Conservation (phyloP, 2,113 vertebrate genomes). For the Amphilophus citrinellus region DNA sequence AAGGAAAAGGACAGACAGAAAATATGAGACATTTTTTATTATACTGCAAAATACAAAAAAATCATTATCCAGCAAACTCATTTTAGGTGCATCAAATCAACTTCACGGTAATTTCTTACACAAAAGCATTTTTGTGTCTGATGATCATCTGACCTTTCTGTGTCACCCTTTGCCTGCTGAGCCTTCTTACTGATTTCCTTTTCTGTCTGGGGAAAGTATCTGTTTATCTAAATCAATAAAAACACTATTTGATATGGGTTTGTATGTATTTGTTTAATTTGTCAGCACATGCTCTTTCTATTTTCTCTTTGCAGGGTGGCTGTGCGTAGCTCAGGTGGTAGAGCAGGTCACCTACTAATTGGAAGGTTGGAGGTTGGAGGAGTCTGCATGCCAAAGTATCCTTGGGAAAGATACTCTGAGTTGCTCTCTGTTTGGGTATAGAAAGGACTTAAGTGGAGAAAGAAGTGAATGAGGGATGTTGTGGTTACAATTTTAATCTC, state of each 20-base stretch:
- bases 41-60: not conserved
- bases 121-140: not conserved
- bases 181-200: not conserved
- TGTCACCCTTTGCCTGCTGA: not conserved
- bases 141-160: not conserved
- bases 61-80: not conserved
- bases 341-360: too few relatives aligned
- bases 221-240: not conserved
- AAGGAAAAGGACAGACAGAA: too few relatives aligned
- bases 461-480: too few relatives aligned
- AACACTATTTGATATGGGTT: not conserved
- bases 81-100: not conserved
- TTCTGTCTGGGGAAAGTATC: not conserved
- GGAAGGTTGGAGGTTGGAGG: too few relatives aligned
- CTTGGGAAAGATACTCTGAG: too few relatives aligned
- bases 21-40: not conserved
- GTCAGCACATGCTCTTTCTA: not conserved
- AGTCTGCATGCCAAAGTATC: too few relatives aligned
- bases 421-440: too few relatives aligned
- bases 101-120: not conserved
- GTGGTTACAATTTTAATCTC: constrained; percentile 22
- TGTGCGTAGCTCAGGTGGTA: too few relatives aligned
- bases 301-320: constrained; percentile 8
- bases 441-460: too few relatives aligned
- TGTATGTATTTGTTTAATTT: constrained; percentile 6